Percentiles rank a stretch among this genome's conserved stretches.
Evolutionary conservation across 2,888 invertebrate genomes (phyloP).

Genomic region (Eupithecia insigniata): DNA sequence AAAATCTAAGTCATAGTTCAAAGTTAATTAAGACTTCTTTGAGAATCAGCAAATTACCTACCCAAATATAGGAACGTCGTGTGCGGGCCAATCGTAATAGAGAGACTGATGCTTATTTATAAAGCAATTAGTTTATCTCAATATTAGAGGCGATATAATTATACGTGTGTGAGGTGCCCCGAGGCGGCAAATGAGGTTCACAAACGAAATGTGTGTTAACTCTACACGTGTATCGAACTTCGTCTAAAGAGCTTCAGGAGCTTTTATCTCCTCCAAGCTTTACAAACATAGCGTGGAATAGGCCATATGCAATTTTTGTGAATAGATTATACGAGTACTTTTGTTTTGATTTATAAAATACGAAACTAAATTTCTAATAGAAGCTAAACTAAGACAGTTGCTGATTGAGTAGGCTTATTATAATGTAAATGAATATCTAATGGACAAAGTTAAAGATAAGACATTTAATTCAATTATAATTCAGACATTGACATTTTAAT

Average conservation of each 20-base stretch:
- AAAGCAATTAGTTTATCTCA: slow-evolving; percentile 74
- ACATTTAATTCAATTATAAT: background rate
- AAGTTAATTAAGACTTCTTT: background rate
- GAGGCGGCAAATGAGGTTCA: slow-evolving; percentile 33
- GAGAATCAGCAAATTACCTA: background rate
- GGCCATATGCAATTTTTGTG: background rate
- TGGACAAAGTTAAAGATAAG: background rate
- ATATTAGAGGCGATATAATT: slow-evolving; percentile 65
- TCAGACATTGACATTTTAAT: background rate
- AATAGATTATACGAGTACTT: background rate
- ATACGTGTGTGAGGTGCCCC: slow-evolving; percentile 51
- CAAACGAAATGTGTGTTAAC: background rate
- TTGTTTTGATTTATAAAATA: background rate
- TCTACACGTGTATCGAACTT: slow-evolving; percentile 2
- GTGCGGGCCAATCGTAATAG: slow-evolving; percentile 64
- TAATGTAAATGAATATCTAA: background rate
- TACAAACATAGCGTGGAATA: background rate
- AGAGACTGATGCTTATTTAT: slow-evolving; percentile 64
- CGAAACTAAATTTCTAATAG: background rate
- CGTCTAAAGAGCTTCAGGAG: background rate
- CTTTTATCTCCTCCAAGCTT: background rate
- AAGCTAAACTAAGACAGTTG: background rate
- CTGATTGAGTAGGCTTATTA: background rate
- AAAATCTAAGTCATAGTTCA: background rate
- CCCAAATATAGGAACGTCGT: slow-evolving; percentile 34